Evolutionary conservation across 2,113 vertebrate species (phyloP), one percentile per base, ranked within the genome.

Genomic region (Stegastes partitus): DNA sequence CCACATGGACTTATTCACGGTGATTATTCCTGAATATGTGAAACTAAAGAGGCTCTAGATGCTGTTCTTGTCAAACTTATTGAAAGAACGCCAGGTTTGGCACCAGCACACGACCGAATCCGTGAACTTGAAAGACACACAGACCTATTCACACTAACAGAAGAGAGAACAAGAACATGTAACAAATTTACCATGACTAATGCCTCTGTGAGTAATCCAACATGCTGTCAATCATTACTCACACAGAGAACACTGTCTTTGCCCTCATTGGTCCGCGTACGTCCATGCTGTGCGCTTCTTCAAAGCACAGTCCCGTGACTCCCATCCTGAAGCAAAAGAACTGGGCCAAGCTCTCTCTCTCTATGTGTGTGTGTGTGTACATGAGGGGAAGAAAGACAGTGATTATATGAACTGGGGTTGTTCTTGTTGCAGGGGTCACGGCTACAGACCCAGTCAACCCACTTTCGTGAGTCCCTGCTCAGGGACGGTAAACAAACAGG

Each of bases 151-250:
- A 87, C 88, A 83, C 84, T 16, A 50, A 69, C 82, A 74, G 72
- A 90, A 64, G 28, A 51, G 62, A 81, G 81, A 83, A 91, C 83
- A 84, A 85, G 90, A 88, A 87, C 89, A 91, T 87, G 84, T 63
- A 86, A 85, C 81, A 83, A 85, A 89, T 81, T 85, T 81, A 83
- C 64, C 71, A 25, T 93, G 92, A 92, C 85, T 92, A 91, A 93
- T 78, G 76, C 65, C 53, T 59, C 11, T 59, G 59, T 92, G 91
- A 93, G 87, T 91, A 91, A 93, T 89, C 45, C 69, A 69, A 71
- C 88, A 87, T 78, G 81, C 82, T 89, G 87, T 90, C 88, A 89
- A 90, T 91, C 81, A 91, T 91, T 90, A 87, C 83, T 89, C 86
- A 85, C 79, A 75, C 62, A 25, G 19, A 69, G 58, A 78, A 79